phyloP scores from a whole-genome alignment of 2,113 vertebrate species.

The Hemibates koningsi region DNA sequence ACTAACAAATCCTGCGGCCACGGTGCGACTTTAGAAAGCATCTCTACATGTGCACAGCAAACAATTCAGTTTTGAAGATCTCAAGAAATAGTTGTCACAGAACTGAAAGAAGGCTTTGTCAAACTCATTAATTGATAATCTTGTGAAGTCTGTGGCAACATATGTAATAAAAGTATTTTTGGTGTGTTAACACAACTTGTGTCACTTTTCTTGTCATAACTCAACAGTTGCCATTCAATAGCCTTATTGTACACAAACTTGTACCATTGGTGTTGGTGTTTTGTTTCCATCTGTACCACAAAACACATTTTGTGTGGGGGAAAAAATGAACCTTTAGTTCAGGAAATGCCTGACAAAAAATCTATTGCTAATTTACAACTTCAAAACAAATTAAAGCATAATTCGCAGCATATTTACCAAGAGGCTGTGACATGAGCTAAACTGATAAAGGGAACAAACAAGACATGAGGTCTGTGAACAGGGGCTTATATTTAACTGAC shows the following conservation, averaged over 20 bases:
- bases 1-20: neutral
- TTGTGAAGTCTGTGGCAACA: neutral
- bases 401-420: neutral
- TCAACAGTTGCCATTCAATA: neutral
- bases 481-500: neutral
- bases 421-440: neutral
- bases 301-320: neutral
- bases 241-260: neutral
- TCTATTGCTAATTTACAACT: neutral
- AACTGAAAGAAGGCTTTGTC: neutral
- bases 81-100: neutral
- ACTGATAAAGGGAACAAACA: neutral
- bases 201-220: neutral
- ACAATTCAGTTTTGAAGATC: neutral
- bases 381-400: neutral
- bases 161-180: neutral
- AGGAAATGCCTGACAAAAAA: neutral
- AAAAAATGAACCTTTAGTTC: neutral
- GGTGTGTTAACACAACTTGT: neutral
- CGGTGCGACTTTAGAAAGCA: neutral
- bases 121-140: neutral
- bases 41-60: neutral
- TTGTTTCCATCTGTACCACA: neutral
- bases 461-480: neutral
- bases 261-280: neutral